phyloP scores from a whole-genome alignment of 2,888 invertebrate genomes.

The Nezara viridula region DNA sequence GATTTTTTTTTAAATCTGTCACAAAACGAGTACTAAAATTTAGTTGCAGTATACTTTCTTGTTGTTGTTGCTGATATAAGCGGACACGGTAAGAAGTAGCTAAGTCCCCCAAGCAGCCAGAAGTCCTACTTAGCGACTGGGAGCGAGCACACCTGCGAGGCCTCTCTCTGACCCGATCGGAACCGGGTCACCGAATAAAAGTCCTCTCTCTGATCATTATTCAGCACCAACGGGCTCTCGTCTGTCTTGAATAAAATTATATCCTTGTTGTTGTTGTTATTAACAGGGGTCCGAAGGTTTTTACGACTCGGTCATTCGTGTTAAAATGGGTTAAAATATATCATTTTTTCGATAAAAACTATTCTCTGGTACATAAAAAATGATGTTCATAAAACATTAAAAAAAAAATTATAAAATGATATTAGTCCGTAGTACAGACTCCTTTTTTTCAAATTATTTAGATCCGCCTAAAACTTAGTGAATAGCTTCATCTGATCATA shows the following conservation, averaged over 20 bases:
- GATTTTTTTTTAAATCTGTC: no score
- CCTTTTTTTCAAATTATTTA: no score
- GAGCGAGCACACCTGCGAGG: background rate
- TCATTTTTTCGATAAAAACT: background rate
- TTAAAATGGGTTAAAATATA: background rate
- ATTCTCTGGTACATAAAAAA: no score
- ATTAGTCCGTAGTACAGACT: no score
- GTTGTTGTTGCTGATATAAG: background rate
- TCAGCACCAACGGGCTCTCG: background rate
- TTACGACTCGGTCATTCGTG: background rate
- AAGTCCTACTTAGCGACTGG: constrained; percentile 33
- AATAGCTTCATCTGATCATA: no score
- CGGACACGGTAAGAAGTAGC: background rate
- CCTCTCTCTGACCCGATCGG: constrained; percentile 38
- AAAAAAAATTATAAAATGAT: no score
- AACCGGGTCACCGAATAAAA: constrained; percentile 45
- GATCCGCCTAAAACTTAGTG: no score
- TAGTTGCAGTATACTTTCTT: no score
- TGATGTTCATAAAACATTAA: no score
- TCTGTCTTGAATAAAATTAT: background rate
- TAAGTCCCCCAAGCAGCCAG: background rate
- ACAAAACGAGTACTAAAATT: no score
- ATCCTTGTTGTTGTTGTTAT: background rate
- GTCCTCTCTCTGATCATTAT: constrained; percentile 7
- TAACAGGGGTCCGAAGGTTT: background rate